These are phyloP conservation scores for Agonopterix alstromeriana DNA, from an alignment of 2,888 invertebrate species.

Conservation along the genomic window DNA sequence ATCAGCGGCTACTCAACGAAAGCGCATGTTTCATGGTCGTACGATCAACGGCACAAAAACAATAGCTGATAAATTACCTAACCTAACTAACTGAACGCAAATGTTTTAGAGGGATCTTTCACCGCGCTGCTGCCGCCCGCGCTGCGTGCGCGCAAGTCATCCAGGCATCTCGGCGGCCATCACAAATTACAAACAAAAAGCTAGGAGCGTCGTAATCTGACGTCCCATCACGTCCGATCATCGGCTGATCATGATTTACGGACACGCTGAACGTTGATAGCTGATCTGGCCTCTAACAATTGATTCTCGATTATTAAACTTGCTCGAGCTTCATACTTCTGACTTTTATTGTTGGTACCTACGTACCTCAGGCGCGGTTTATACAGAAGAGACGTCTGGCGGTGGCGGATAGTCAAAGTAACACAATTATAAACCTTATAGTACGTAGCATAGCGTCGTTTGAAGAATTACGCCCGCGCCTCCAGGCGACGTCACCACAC, in stretches of 20 bases:
- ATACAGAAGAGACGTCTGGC: too few relatives aligned
- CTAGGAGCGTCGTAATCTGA: conserved; percentile 69
- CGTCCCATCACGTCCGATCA: conserved; percentile 66
- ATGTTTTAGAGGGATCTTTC: conserved; percentile 43
- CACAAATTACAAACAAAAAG: conserved; percentile 70
- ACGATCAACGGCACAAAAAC: conserved; percentile 42
- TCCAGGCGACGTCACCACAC: too few relatives aligned
- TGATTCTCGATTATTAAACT: conserved; percentile 58
- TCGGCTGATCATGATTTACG: conserved; percentile 73
- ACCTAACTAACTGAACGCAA: conserved; percentile 46
- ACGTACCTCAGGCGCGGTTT: too few relatives aligned
- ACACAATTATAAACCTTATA: too few relatives aligned
- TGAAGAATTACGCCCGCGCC: too few relatives aligned
- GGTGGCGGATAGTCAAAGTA: too few relatives aligned
- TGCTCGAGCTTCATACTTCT: conserved; percentile 16
- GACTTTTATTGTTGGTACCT: not conserved
- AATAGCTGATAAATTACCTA: conserved; percentile 54
- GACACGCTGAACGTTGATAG: conserved; percentile 63
- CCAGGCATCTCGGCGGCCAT: conserved; percentile 60
- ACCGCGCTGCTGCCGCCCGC: conserved; percentile 40
- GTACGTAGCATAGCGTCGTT: too few relatives aligned
- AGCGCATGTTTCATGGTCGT: conserved; percentile 27
- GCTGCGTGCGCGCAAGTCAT: conserved; percentile 53
- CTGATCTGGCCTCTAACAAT: conserved; percentile 59
- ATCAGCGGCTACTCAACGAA: conserved; percentile 18